Percentiles rank a stretch among this genome's conserved stretches.
Conservation (phyloP, 2,797 vertebrate genomes). For the Rhinichthys osculus region DNA sequence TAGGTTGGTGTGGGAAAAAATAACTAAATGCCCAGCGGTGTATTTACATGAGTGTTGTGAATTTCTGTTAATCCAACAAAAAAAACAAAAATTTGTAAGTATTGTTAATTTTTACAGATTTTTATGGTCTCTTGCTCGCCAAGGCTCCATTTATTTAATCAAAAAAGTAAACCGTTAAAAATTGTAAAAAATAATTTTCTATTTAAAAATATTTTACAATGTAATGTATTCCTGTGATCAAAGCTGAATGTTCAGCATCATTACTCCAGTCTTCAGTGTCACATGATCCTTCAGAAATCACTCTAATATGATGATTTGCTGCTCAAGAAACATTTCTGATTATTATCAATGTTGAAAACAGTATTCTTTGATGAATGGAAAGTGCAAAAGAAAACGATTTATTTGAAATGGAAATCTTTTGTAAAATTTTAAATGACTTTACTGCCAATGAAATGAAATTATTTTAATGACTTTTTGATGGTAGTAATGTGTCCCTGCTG, state of each 20-base stretch:
- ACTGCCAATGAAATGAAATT: not conserved
- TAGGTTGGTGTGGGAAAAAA: not conserved
- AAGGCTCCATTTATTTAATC: not conserved
- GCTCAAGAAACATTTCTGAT: not conserved
- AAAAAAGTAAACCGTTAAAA: not conserved
- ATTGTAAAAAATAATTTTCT: no score
- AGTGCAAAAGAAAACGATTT: not conserved
- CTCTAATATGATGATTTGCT: not conserved
- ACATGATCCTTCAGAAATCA: not conserved
- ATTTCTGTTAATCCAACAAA: not conserved
- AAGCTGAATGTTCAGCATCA: not conserved
- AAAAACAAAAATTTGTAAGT: fast-evolving
- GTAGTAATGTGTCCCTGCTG: not conserved
- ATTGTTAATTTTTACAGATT: not conserved
- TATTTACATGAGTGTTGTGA: not conserved
- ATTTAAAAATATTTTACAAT: no score
- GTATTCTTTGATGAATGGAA: not conserved
- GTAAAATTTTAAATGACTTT: not conserved
- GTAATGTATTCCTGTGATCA: no score
- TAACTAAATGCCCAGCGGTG: not conserved
- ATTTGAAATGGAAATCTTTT: not conserved
- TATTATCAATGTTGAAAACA: no score
- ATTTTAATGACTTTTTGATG: not conserved
- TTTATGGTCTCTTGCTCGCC: not conserved
- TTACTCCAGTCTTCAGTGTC: not conserved